Conservation (phyloP, 2,113 vertebrate species). For the Gallinago undulata region DNA sequence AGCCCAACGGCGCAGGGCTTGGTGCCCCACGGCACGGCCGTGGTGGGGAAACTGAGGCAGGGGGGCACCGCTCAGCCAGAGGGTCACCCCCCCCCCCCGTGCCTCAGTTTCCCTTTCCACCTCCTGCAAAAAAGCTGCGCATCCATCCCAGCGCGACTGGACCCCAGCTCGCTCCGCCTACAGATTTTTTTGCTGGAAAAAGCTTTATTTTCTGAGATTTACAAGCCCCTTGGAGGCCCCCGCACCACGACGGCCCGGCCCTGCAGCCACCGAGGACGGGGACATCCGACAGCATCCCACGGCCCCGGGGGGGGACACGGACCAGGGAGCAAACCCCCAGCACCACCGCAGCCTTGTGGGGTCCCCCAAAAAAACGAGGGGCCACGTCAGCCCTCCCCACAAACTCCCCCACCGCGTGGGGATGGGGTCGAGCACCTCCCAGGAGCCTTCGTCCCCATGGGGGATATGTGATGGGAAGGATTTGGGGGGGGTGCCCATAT, state of each 20-base stretch:
- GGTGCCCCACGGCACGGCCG: accelerated
- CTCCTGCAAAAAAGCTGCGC: background rate
- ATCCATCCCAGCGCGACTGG: accelerated
- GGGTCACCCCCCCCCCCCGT: accelerated
- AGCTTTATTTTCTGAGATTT: background rate
- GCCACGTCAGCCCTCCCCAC: accelerated
- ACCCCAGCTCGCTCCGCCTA: background rate
- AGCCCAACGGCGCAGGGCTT: background rate
- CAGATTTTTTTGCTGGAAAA: background rate
- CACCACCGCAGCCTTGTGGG: accelerated
- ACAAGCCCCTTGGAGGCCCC: background rate
- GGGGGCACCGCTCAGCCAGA: background rate
- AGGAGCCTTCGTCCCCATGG: background rate
- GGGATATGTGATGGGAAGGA: accelerated
- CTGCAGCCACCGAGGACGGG: accelerated
- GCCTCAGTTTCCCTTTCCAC: background rate
- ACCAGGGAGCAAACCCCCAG: background rate
- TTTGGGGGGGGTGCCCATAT: accelerated
- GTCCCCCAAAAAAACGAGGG: background rate
- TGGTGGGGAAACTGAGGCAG: background rate
- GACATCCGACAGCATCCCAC: accelerated
- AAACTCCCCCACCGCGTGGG: background rate
- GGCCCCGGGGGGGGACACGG: background rate
- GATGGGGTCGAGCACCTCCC: background rate
- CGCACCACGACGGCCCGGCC: accelerated